A percentile compares a stretch with the other conserved stretches of the same genome.
Conservation (phyloP, 23 tunicate genomes). For the Phallusia fumigata region DNA sequence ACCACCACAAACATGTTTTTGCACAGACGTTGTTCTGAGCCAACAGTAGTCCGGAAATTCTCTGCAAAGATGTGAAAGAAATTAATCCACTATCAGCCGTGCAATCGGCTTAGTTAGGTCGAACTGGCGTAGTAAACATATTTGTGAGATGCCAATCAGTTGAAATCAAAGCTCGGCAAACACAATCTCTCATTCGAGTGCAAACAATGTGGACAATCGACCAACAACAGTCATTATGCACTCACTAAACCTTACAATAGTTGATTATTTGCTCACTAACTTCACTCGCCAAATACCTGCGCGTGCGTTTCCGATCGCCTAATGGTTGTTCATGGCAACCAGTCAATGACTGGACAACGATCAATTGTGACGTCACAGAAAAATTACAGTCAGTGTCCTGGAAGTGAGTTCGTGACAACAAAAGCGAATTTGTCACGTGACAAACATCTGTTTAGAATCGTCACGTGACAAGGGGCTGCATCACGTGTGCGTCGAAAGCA, state of each 20-base stretch:
- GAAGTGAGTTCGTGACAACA: too few relatives aligned
- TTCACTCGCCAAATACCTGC: background rate
- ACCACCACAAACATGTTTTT: too few relatives aligned
- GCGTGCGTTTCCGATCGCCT: background rate
- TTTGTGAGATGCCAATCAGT: background rate
- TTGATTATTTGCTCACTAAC: slow-evolving; percentile 10
- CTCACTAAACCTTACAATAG: background rate
- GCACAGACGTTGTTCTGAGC: too few relatives aligned
- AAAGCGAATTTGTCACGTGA: background rate
- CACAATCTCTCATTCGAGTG: background rate
- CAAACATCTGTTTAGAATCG: background rate
- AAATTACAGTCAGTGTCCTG: background rate
- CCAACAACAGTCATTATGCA: background rate
- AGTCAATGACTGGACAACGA: background rate
- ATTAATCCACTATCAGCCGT: too few relatives aligned
- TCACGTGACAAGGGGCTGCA: slow-evolving; percentile 16
- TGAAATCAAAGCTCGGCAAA: background rate
- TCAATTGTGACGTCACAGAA: background rate
- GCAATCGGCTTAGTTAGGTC: too few relatives aligned
- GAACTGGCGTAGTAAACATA: too few relatives aligned
- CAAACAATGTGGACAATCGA: background rate
- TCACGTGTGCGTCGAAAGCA: slow-evolving; percentile 41
- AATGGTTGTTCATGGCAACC: background rate
- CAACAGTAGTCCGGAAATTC: too few relatives aligned
- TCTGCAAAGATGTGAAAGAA: too few relatives aligned